Conservation (phyloP, 1,140 invertebrate species). For the Neodiprion pinetum region DNA sequence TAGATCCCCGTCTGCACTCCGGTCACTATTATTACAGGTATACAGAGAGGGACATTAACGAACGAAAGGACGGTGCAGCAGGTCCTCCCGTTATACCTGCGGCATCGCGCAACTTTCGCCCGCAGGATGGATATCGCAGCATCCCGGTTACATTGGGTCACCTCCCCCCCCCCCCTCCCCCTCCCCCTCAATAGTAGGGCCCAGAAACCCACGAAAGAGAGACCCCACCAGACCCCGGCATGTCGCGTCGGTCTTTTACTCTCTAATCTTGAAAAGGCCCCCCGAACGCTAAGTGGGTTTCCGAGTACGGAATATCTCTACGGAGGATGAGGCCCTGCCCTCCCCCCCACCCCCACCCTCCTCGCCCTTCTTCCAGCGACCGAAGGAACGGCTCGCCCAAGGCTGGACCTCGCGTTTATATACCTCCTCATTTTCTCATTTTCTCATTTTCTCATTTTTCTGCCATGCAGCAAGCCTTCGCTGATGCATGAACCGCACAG, state of each 20-base stretch:
- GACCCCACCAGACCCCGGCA: background rate
- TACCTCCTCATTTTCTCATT: background rate
- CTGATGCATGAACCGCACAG: background rate
- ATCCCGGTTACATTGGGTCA: background rate
- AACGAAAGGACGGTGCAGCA: too few species aligned
- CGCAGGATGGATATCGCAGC: background rate
- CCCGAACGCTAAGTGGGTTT: constrained; percentile 52
- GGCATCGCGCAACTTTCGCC: background rate
- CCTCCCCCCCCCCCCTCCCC: too few species aligned
- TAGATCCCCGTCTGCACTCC: too few species aligned
- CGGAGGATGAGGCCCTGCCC: constrained; percentile 40
- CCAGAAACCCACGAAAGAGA: background rate
- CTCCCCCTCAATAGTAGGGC: background rate
- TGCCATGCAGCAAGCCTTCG: too few species aligned
- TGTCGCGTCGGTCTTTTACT: constrained; percentile 27
- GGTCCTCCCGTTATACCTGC: too few species aligned
- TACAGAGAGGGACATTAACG: too few species aligned
- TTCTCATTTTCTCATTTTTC: too few species aligned
- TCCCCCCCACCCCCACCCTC: constrained; percentile 25
- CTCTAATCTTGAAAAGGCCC: constrained; percentile 48
- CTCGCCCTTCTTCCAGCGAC: constrained; percentile 19
- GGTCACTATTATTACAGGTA: too few species aligned
- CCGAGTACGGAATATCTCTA: constrained; percentile 49
- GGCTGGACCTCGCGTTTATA: background rate
- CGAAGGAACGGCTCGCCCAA: background rate